A percentile compares a stretch with the other conserved stretches of the same genome.
phyloP scores from a whole-genome alignment of 2,888 invertebrate genomes.

The Psylliodes chrysocephalus region DNA sequence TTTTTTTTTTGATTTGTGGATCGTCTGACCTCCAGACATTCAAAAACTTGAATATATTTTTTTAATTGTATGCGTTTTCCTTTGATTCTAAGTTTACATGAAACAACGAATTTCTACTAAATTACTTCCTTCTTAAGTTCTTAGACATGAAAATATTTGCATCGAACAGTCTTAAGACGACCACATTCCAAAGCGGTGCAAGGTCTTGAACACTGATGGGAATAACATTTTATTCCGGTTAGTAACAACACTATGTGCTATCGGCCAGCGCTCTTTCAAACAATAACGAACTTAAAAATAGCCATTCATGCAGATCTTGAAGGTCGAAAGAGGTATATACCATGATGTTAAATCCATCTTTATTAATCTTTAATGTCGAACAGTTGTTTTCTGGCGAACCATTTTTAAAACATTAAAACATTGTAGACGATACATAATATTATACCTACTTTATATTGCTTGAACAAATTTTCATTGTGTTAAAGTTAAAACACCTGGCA shows the following conservation, averaged over 20 bases:
- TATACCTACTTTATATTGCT: no score
- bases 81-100: no score
- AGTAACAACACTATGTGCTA: conserved; percentile 20
- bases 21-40: no score
- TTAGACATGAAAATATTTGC: conserved; percentile 12
- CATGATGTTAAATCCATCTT: conserved; percentile 1
- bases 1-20: no score
- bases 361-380: conserved; percentile 4
- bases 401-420: no score
- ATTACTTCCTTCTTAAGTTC: neutral
- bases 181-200: conserved; percentile 22
- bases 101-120: neutral
- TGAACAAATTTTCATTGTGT: no score
- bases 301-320: conserved; percentile 19
- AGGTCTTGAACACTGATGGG: conserved; percentile 13
- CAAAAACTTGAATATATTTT: no score
- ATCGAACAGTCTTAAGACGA: conserved; percentile 10
- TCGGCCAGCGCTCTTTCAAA: conserved; percentile 27
- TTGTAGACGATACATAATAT: no score
- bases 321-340: conserved; percentile 14
- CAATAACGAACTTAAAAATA: conserved; percentile 26
- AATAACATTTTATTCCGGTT: conserved; percentile 29
- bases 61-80: no score
- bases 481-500: no score
- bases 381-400: neutral